These are phyloP conservation scores for Lysandra bellargus DNA, from an alignment of 2,888 invertebrate genomes.

Conservation along the genomic window DNA sequence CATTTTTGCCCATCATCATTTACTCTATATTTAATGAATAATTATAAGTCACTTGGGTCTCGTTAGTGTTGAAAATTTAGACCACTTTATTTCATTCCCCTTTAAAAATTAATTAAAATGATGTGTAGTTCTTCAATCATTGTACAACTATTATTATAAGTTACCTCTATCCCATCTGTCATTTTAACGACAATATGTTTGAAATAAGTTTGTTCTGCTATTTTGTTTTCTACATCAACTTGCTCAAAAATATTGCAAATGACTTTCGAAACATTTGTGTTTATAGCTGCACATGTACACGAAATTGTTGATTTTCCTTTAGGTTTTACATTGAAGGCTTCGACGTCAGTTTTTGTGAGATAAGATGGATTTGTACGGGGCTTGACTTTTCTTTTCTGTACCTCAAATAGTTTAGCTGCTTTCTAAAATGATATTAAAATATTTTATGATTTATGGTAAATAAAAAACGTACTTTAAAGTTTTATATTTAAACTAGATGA, in stretches of 20 bases:
- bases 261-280: constrained; percentile 66
- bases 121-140: too few species aligned
- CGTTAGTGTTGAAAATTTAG: too few species aligned
- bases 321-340: constrained; percentile 65
- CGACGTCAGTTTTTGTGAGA: constrained; percentile 64
- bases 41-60: too few species aligned
- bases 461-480: background rate
- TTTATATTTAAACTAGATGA: constrained; percentile 6
- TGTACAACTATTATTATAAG: background rate
- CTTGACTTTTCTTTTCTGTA: constrained; percentile 49
- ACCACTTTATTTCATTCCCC: too few species aligned
- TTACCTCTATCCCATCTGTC: constrained; percentile 59
- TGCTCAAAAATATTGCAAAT: constrained; percentile 72
- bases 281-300: constrained; percentile 64
- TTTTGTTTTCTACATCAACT: constrained; percentile 65
- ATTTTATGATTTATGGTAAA: background rate
- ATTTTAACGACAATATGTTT: constrained; percentile 72
- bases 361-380: constrained; percentile 50
- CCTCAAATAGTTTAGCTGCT: constrained; percentile 54
- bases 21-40: too few species aligned
- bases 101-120: background rate
- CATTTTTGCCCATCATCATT: too few species aligned
- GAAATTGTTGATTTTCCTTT: constrained; percentile 57
- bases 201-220: constrained; percentile 64
- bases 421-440: constrained; percentile 48